Conservation (phyloP, 1,140 invertebrate genomes). For the Tigriopus japonicus region DNA sequence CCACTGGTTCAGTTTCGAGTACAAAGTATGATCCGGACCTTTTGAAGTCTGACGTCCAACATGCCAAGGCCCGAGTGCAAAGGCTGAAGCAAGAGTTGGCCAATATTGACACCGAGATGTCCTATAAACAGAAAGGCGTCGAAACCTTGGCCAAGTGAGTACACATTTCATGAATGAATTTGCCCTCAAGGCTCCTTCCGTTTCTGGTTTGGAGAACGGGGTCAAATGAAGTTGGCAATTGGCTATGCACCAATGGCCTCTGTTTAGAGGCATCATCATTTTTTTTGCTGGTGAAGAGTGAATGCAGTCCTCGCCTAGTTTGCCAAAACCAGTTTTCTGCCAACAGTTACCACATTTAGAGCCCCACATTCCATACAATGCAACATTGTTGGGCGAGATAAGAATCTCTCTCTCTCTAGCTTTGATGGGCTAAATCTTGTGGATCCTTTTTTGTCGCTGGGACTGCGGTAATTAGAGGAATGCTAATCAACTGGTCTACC, state of each 20-base stretch:
- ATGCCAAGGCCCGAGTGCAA: constrained; percentile 68
- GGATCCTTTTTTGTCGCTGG: no score
- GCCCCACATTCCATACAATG: no score
- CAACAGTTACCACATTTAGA: no score
- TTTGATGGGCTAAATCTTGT: background rate
- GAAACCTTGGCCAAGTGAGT: constrained; percentile 70
- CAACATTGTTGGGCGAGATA: background rate
- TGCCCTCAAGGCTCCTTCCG: no score
- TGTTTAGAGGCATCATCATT: no score
- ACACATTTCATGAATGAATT: background rate
- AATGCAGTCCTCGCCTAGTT: no score
- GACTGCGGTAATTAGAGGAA: background rate
- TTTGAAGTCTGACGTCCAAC: constrained; percentile 70
- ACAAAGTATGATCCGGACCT: constrained; percentile 86
- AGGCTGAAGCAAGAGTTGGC: constrained; percentile 71
- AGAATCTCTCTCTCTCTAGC: background rate
- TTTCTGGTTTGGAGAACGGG: no score
- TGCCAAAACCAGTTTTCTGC: no score
- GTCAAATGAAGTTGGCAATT: no score
- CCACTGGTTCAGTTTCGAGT: constrained; percentile 64
- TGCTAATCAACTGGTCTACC: background rate
- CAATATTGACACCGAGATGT: constrained; percentile 76
- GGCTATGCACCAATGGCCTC: no score
- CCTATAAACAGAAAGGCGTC: constrained; percentile 72
- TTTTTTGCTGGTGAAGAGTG: background rate